Evolutionary conservation across 37 sponge, comb jelly and placozoan genomes (phyloP), one percentile per base, ranked within the genome.

Genomic region (Axinella damicornis): DNA sequence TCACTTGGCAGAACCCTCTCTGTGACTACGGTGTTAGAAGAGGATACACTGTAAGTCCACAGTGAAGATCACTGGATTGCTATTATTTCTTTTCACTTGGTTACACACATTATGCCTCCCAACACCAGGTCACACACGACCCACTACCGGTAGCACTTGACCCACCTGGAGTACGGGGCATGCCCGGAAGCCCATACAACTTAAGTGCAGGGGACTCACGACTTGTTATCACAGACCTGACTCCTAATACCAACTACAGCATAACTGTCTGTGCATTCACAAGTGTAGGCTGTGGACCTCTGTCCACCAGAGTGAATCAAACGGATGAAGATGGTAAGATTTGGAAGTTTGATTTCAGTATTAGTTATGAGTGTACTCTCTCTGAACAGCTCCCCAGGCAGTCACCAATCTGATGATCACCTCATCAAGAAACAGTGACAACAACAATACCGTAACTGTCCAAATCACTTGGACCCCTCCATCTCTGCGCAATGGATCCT

Each of bases 321-420:
- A 82, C 83, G 59, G 31, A 70, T 37, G 63, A 82, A 72, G 83
- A 69, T 71, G 73, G 83, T 82, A 58, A 61, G 78, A 30, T 20
- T 39, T 32, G 1, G 27, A 28, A 18, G 18, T 46, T 73, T 25
- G 27, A 11, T 40, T 46, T 73, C 24, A 25, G 18, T 73, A 16
- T 21, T 68, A 28, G 9, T 28, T 68, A 30, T 27, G 30, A 27
- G 5, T 68, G 30, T 20, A 52, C 53, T 20, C 28, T 46, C 4
- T n/a, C 46, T 46, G 2, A 55, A 13, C 69, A 84, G 76, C 76
- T 75, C 85, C 83, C 21, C 25, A 69, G 38, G 41, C 73, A n/a
- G 74, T 72, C 28, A 62, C 74, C 21, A 60, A 57, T 58, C 24
- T 60, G 32, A 27, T 5, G 1, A 71, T 71, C 40, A 40, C 31